Evolutionary conservation across 2,888 invertebrate genomes (phyloP), one percentile per base, ranked within the genome.

Genomic region (Phrixothrix hirtus): DNA sequence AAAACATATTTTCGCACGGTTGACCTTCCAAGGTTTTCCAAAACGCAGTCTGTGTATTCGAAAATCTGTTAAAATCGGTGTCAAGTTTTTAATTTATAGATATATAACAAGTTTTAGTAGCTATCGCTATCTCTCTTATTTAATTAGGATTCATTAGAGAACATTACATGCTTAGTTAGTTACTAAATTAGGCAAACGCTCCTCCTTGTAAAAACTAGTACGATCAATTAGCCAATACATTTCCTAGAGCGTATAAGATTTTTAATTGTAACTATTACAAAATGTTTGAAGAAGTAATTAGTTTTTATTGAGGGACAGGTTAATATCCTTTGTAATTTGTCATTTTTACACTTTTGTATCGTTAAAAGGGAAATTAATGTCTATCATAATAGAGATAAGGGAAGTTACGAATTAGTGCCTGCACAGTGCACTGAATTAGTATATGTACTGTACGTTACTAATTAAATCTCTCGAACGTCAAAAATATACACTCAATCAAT

Each of bases 401-500:
- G n/a, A n/a, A n/a, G n/a, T n/a, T n/a, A n/a, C 21, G 21, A 17
- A 42, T 32, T 42, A 14, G 26, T 30, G 30, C 39, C 16, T 42
- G 25, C 32, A 42, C 36, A 25, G 46, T 46, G 46, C 46, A 46
- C 30, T 25, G 46, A 37, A 30, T 37, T 15, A n/a, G n/a, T 37
- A 21, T 37, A 46, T 30, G 25, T 46, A 46, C 46, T 38, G 46
- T 34, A 42, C n/a, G n/a, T n/a, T n/a, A n/a, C n/a, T n/a, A n/a
- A n/a, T n/a, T n/a, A n/a, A n/a, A n/a, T n/a, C n/a, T n/a, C n/a
- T n/a, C n/a, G n/a, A n/a, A n/a, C n/a, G n/a, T n/a, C n/a, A n/a
- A n/a, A n/a, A n/a, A n/a, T n/a, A n/a, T n/a, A n/a, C n/a, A n/a
- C n/a, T n/a, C n/a, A n/a, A n/a, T n/a, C n/a, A n/a, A n/a, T n/a